Percentiles rank a stretch among this genome's conserved stretches.
Evolutionary conservation across 2,888 invertebrate genomes (phyloP).

Genomic region (Ochlodes sylvanus): DNA sequence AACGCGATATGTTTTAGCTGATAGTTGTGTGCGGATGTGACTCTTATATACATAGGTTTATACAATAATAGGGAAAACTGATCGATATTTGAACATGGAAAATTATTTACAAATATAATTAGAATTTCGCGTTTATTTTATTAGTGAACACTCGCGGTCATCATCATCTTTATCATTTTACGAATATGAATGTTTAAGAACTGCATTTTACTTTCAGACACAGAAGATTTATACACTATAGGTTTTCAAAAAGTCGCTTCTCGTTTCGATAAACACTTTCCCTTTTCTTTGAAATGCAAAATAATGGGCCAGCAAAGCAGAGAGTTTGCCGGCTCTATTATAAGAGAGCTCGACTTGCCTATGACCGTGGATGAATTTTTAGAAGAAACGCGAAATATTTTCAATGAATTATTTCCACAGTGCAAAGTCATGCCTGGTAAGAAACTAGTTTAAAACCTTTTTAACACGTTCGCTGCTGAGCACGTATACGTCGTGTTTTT

Average conservation of each 20-base stretch:
- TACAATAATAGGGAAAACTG: no score
- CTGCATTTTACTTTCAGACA: slow-evolving; percentile 85
- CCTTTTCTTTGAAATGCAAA: slow-evolving; percentile 90
- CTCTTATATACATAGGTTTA: no score
- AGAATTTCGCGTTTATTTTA: no score
- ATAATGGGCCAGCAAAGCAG: slow-evolving; percentile 89
- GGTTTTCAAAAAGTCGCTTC: slow-evolving; percentile 88
- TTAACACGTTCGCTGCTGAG: no score
- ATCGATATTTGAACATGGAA: no score
- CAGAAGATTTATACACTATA: slow-evolving; percentile 90
- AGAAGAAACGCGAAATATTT: slow-evolving; percentile 79
- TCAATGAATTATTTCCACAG: slow-evolving; percentile 85
- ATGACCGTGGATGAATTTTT: slow-evolving; percentile 88
- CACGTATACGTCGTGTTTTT: no score
- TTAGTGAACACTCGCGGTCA: no score
- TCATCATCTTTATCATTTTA: no score
- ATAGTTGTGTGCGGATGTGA: no score
- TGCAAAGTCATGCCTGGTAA: slow-evolving; percentile 89
- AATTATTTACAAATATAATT: no score
- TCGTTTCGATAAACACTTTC: slow-evolving; percentile 89
- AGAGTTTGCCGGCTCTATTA: slow-evolving; percentile 86
- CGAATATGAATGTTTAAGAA: no score
- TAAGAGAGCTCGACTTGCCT: slow-evolving; percentile 86
- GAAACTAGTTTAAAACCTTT: slow-evolving; percentile 22
- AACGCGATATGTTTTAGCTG: no score